Evolutionary conservation across 2,888 invertebrate genomes (phyloP).

Genomic region (Cerastoderma edule): DNA sequence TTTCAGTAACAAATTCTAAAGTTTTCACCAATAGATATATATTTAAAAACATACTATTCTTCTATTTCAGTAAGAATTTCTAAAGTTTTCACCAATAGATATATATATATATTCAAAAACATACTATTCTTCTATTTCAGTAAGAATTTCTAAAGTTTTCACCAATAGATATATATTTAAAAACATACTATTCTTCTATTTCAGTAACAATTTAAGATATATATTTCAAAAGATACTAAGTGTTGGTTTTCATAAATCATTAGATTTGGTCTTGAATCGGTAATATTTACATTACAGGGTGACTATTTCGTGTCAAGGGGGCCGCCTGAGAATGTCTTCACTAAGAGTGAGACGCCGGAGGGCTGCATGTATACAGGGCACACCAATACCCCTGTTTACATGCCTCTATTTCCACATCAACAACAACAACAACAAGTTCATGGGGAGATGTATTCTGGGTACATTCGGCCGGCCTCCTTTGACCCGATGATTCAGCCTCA

Average conservation of each 20-base stretch:
- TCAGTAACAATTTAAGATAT: neutral
- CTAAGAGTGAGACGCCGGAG: neutral
- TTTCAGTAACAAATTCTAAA: too few relatives aligned
- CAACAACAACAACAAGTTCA: neutral
- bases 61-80: too few relatives aligned
- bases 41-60: too few relatives aligned
- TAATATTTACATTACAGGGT: neutral
- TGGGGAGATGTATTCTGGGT: neutral
- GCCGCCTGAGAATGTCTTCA: neutral
- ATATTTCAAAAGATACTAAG: neutral
- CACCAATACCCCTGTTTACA: neutral
- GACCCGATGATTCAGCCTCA: slow-evolving; percentile 1
- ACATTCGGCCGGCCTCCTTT: neutral
- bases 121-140: too few relatives aligned
- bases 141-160: neutral
- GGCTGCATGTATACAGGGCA: slow-evolving; percentile 10
- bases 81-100: too few relatives aligned
- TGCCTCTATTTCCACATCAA: too few relatives aligned
- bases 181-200: neutral
- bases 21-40: too few relatives aligned
- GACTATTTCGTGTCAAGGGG: neutral
- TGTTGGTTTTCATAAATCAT: neutral
- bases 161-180: neutral
- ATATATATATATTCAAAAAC: too few relatives aligned
- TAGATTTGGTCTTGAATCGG: neutral